A percentile compares a stretch with the other conserved stretches of the same genome.
Conservation (phyloP, 1,140 invertebrate genomes). For the Rhyzopertha dominica region DNA sequence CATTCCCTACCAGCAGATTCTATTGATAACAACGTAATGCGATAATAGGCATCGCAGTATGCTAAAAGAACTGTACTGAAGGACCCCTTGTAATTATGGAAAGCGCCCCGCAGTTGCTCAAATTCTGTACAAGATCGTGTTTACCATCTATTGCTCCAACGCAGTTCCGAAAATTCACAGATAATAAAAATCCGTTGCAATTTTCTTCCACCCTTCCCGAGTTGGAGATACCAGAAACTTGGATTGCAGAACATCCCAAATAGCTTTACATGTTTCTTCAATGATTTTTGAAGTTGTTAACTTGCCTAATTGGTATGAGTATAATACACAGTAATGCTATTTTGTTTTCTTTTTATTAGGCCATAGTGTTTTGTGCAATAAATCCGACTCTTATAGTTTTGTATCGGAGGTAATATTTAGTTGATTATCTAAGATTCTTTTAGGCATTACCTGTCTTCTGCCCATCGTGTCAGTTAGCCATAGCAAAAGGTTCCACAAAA, state of each 20-base stretch:
- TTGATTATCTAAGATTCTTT: no score
- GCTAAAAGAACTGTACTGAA: slow-evolving; percentile 42
- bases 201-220: slow-evolving; percentile 17
- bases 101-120: slow-evolving; percentile 31
- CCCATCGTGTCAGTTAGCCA: no score
- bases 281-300: slow-evolving; percentile 7
- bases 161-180: slow-evolving; percentile 45
- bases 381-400: no score
- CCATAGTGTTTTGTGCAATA: no score
- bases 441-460: no score
- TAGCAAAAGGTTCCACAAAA: no score
- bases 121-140: slow-evolving; percentile 39
- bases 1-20: slow-evolving; percentile 6
- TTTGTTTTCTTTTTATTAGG: no score
- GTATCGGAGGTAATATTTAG: no score
- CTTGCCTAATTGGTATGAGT: slow-evolving; percentile 8
- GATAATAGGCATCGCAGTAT: slow-evolving; percentile 11
- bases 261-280: slow-evolving; percentile 5
- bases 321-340: no score
- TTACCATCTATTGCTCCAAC: slow-evolving; percentile 44
- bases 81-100: slow-evolving; percentile 45
- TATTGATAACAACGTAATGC: slow-evolving; percentile 5
- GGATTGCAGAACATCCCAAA: slow-evolving; percentile 19
- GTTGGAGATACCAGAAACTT: slow-evolving; percentile 25
- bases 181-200: slow-evolving; percentile 30